Evolutionary conservation across 1,140 invertebrate species (phyloP).

Genomic region (Belonocnema kinseyi): DNA sequence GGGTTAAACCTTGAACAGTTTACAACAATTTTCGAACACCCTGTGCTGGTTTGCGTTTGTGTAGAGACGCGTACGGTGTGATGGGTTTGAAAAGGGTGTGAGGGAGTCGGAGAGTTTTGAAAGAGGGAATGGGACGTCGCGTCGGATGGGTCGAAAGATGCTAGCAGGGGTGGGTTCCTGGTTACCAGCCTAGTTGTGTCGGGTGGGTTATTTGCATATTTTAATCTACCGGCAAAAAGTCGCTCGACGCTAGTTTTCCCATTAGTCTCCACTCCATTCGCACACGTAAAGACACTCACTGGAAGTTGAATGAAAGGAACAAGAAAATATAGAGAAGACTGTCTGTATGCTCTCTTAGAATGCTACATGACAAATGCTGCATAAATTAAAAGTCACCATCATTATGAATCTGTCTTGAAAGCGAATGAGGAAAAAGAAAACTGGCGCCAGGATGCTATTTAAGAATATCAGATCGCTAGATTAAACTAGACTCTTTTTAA

Average conservation of each 20-base stretch:
- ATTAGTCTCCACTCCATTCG: conserved; percentile 48
- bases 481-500: too few relatives aligned
- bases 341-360: too few relatives aligned
- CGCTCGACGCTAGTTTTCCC: conserved; percentile 52
- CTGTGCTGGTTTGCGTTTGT: not conserved
- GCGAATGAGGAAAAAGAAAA: too few relatives aligned
- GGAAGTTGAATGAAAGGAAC: not conserved
- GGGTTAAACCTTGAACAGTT: not conserved
- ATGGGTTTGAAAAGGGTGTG: conserved; percentile 11
- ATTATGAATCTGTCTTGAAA: too few relatives aligned
- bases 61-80: not conserved
- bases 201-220: conserved; percentile 63
- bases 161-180: not conserved
- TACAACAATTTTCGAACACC: conserved; percentile 25
- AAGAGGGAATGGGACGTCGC: not conserved
- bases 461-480: too few relatives aligned
- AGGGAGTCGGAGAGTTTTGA: not conserved
- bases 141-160: not conserved
- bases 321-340: not conserved
- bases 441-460: too few relatives aligned
- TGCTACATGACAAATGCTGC: too few relatives aligned
- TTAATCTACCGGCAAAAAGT: conserved; percentile 63
- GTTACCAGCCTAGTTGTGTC: not conserved
- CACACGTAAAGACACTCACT: conserved; percentile 9
- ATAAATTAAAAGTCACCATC: too few relatives aligned